These are phyloP conservation scores for Yponomeuta plumbellus DNA, from an alignment of 2,888 invertebrate genomes.

Conservation along the genomic window DNA sequence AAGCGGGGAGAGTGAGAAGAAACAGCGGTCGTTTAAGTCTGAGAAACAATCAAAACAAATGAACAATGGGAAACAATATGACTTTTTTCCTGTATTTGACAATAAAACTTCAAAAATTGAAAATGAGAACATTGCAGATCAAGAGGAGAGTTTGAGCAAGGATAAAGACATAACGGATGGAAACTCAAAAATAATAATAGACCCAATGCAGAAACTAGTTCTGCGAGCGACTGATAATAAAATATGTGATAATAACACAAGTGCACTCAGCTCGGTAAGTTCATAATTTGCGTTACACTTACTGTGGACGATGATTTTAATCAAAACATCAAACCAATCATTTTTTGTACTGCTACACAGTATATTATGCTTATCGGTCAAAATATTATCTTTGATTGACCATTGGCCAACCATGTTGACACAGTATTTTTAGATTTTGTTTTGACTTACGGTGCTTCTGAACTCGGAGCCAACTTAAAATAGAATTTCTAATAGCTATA, in stretches of 20 bases:
- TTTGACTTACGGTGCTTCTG: background rate
- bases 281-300: conserved; percentile 53
- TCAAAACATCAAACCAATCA: conserved; percentile 28
- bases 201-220: conserved; percentile 72
- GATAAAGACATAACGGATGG: conserved; percentile 35
- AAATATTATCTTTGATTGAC: no score
- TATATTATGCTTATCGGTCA: no score
- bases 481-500: background rate
- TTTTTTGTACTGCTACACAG: background rate
- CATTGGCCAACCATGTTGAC: no score
- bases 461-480: background rate
- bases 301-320: conserved; percentile 48
- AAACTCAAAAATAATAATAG: conserved; percentile 68
- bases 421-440: background rate
- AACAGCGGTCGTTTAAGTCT: conserved; percentile 18
- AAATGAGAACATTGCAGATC: conserved; percentile 26
- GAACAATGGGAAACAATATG: conserved; percentile 63
- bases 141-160: conserved; percentile 4
- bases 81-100: conserved; percentile 69
- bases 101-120: conserved; percentile 45
- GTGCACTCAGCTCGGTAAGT: conserved; percentile 70
- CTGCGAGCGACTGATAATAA: conserved; percentile 74
- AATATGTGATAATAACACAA: conserved; percentile 72
- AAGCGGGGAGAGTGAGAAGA: conserved; percentile 34
- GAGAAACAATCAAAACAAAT: conserved; percentile 28